Base-by-base conservation (phyloP, 2,797 vertebrate genomes). In the Xyrichtys novacula region DNA sequence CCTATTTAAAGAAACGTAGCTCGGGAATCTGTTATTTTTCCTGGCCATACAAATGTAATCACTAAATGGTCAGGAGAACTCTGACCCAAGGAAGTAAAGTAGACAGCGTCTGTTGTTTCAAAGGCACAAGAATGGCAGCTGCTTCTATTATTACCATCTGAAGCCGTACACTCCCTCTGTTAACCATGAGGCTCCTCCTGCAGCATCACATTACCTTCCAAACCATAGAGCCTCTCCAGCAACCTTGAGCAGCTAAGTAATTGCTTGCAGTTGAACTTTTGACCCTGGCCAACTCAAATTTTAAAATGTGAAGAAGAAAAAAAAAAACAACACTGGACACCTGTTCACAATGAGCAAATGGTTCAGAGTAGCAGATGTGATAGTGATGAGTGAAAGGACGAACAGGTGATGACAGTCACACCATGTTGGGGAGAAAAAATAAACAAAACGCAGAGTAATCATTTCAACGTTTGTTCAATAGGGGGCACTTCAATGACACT, bases 91-190 rank as follows among this genome's bases (percentile, higher is more conserved):
- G 64, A 75, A 68, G 62, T 60, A 38, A 62, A 61, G 58, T 48
- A 60, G 58, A 76, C 58, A 57, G 60, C 9, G 65, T 80, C 64
- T 77, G 65, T 70, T 71, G 47, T 80, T 62, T 66, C 53, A 71
- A 54, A 75, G 59, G 68, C 75, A 65, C 57, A 73, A 68, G 69
- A 74, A 76, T 76, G 68, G 73, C 87, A 87, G 85, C 82, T 88
- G 87, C 64, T 74, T 80, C 86, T 87, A 90, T 87, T 88, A 88
- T 89, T 88, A 89, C 74, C 65, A 76, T 62, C 61, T 77, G 83
- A 81, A 82, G 80, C 78, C 65, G 75, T 76, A 91, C 71, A 87
- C 80, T 70, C 69, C 59, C 50, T 64, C 57, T 71, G 83, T 68
- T 76, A 31, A 65, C 66, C 43, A 29, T 34, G 56, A 81, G 76